Evolutionary conservation across 2,113 vertebrate genomes (phyloP), one percentile per base, ranked within the genome.

Genomic region (Ceyx cyanopectus): DNA sequence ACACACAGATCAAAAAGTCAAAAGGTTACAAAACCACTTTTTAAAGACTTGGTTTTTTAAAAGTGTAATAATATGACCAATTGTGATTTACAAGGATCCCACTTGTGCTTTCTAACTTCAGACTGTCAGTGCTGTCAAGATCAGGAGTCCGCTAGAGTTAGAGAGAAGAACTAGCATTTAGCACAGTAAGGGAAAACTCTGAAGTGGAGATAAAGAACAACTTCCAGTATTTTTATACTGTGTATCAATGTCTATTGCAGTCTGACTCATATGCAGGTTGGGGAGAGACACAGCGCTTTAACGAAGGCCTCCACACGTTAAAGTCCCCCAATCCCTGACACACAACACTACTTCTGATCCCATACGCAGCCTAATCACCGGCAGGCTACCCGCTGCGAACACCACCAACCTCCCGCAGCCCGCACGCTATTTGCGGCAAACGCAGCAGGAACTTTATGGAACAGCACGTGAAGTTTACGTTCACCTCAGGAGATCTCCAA

Each of bases 221-320:
- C 9, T 3, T 1, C 23, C 1, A 11, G 22, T 30, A 53, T 63
- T 68, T 77, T 63, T 51, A 56, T 7, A 45, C 9, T 2, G 12
- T 3, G 3, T 7, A 17, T 12, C 34, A 48, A 50, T 30, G 60
- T 19, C 32, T 41, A 17, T 3, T 13, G 20, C 61, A 63, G 40
- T 5, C 45, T 56, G 66, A 63, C 29, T 60, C 6, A 5, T 0
- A 3, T 41, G 6, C 76, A 58, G 34, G 26, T 4, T 61, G 20
- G 10, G 32, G 48, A 63, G 32, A 6, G 24, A 24, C 63, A 61
- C 40, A 27, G 21, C 16, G 32, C 30, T 51, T 80, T 27, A 19
- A n/a, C 0, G 7, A 87, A 79, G 26, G 17, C 7, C 40, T 60
- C 34, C 0, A 0, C 4, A 2, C n/a, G 3, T 4, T 0, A 5